Base-by-base conservation (phyloP, 1,140 invertebrate genomes). In the Papilio xuthus region DNA sequence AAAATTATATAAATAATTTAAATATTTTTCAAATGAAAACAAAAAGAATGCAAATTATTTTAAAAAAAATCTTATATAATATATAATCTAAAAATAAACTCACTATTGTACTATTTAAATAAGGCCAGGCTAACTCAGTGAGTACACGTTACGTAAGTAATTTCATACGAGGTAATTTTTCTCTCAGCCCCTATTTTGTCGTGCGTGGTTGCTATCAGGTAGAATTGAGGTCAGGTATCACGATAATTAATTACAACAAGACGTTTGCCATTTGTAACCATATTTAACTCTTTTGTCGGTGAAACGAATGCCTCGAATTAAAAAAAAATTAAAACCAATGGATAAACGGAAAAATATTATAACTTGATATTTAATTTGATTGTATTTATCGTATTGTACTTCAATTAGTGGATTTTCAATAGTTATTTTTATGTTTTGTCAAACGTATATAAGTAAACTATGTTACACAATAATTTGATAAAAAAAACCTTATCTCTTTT, bases 151-250 rank as follows among this genome's bases (percentile, higher is more conserved):
- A 67, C 13, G 60, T 67, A 26, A 60, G 56, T 60, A 67, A 67
- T 67, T 67, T 28, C 60, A 67, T 67, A 13, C 60, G 60, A 67
- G 60, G 60, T 28, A 28, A 67, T 67, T 67, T 67, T 67, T 67
- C 60, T 67, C 60, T 67, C 60, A 67, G 60, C 26, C 26, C 60
- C 32, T 15, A 26, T 47, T 47, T 10, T 67, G 60, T 15, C 60
- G 26, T 67, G 60, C 26, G 60, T 67, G 26, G 6, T 26, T 28
- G 60, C 60, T 67, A 67, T 67, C 60, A 67, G 60, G 4, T 67
- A 4, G 26, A 67, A 67, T 67, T 67, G 60, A 67, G 60, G 60
- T 67, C 60, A 67, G 23, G 60, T 67, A 67, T 67, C 26, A 28
- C 12, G 26, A 28, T 67, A 67, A 15, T 67, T 67, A 67, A 67